Percentiles rank a stretch among this genome's conserved stretches.
These are phyloP conservation scores for Chionodraco myersi DNA, from an alignment of 2,113 vertebrate species.

Conservation along the genomic window DNA sequence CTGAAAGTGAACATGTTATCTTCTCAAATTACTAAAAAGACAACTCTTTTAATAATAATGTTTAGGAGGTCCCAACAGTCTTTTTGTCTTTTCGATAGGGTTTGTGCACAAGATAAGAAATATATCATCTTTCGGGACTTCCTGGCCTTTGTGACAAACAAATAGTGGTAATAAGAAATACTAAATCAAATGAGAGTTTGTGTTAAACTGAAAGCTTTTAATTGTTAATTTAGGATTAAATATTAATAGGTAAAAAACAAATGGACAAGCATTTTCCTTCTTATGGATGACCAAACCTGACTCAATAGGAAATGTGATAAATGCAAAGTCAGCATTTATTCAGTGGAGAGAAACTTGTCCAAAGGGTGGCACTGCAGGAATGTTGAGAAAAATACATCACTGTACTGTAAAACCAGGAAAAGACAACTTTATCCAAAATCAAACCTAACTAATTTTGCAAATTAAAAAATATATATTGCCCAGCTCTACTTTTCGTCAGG, in stretches of 20 bases:
- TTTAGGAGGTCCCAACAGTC: not conserved
- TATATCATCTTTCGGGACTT: not conserved
- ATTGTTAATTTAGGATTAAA: not conserved
- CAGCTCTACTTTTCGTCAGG: not conserved
- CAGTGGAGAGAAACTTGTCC: too few relatives aligned
- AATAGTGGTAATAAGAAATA: not conserved
- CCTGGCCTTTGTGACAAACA: not conserved
- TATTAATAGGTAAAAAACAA: not conserved
- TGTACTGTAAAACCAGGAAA: too few relatives aligned
- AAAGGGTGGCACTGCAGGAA: too few relatives aligned
- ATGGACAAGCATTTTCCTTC: not conserved
- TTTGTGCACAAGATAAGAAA: not conserved
- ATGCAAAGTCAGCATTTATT: not conserved
- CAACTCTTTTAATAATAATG: not conserved
- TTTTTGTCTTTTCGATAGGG: not conserved
- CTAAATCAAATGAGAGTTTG: not conserved
- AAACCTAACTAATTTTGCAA: too few relatives aligned
- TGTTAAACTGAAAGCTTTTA: not conserved
- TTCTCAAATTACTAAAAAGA: not conserved
- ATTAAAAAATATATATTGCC: too few relatives aligned
- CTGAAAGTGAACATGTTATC: not conserved
- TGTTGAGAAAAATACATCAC: too few relatives aligned
- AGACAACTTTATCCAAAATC: too few relatives aligned
- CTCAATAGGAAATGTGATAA: not conserved
- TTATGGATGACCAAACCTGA: slow-evolving; percentile 1